phyloP scores from a whole-genome alignment of 2,113 vertebrate genomes.

The Tinamus guttatus region DNA sequence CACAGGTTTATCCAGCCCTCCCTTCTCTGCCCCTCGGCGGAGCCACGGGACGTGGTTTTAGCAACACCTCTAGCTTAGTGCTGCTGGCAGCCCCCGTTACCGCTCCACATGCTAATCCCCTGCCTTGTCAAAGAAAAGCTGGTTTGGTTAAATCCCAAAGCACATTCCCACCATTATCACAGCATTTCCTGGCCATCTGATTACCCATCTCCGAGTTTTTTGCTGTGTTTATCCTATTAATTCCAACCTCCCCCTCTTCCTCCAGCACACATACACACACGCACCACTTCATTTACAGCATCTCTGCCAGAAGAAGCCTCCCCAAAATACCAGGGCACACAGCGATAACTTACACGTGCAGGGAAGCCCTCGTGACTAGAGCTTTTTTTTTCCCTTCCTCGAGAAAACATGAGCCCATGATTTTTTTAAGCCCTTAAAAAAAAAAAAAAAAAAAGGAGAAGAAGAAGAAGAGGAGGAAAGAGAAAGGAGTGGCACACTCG shows the following conservation, averaged over 20 bases:
- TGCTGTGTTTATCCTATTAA: slow-evolving; percentile 77
- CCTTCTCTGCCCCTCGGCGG: neutral
- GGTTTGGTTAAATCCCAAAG: slow-evolving; percentile 50
- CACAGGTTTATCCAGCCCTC: neutral
- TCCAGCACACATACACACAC: slow-evolving; percentile 74
- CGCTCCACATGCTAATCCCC: neutral
- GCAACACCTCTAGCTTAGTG: neutral
- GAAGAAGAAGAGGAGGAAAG: no score
- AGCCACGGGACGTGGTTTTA: neutral
- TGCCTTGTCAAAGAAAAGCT: slow-evolving; percentile 14
- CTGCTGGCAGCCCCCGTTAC: neutral
- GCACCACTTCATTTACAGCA: slow-evolving; percentile 61
- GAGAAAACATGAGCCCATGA: slow-evolving; percentile 28
- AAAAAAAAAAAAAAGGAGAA: neutral
- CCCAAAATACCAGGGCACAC: slow-evolving; percentile 65
- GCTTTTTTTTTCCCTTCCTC: neutral
- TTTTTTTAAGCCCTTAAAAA: neutral
- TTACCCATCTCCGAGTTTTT: slow-evolving; percentile 66
- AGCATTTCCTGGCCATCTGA: slow-evolving; percentile 76
- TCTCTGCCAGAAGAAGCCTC: slow-evolving; percentile 53
- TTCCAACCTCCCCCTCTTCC: slow-evolving; percentile 73
- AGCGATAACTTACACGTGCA: slow-evolving; percentile 26
- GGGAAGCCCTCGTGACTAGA: slow-evolving; percentile 63
- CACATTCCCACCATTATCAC: slow-evolving; percentile 63
- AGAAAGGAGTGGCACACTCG: neutral